phyloP scores from a whole-genome alignment of 2,113 vertebrate species.

The Paratilapia polleni region DNA sequence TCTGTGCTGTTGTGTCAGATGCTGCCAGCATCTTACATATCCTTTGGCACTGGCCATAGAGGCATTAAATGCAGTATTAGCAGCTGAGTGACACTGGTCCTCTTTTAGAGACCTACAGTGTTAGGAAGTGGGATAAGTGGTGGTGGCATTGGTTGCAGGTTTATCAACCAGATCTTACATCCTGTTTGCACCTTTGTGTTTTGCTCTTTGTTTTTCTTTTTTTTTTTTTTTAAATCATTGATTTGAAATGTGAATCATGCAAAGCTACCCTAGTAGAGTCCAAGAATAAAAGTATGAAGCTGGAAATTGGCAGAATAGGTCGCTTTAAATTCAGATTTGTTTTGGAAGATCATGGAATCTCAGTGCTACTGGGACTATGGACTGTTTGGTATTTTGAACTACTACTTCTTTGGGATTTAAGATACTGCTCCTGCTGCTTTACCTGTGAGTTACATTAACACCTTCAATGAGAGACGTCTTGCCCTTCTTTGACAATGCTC shows the following conservation, averaged over 20 bases:
- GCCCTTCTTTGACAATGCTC: no score
- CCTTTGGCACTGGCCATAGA: not conserved
- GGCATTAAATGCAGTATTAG: not conserved
- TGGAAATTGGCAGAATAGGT: not conserved
- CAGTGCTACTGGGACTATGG: not conserved
- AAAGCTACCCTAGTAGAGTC: not conserved
- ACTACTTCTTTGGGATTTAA: no score
- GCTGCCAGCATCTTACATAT: no score
- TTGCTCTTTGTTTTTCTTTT: not conserved
- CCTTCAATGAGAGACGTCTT: not conserved
- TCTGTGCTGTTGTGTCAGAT: not conserved
- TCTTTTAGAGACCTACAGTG: no score
- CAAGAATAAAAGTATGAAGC: not conserved
- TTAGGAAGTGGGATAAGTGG: no score
- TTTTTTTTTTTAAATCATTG: not conserved
- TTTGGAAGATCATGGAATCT: not conserved
- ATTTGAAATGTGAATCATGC: not conserved
- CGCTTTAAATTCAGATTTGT: not conserved
- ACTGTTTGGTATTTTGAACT: not conserved
- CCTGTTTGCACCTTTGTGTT: not conserved
- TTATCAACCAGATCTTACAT: not conserved
- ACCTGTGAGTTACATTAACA: not conserved
- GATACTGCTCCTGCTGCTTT: not conserved
- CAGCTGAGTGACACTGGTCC: no score
- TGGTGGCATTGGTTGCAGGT: no score